phyloP scores from a whole-genome alignment of 2,888 invertebrate species.

The Campoplex capitator region DNA sequence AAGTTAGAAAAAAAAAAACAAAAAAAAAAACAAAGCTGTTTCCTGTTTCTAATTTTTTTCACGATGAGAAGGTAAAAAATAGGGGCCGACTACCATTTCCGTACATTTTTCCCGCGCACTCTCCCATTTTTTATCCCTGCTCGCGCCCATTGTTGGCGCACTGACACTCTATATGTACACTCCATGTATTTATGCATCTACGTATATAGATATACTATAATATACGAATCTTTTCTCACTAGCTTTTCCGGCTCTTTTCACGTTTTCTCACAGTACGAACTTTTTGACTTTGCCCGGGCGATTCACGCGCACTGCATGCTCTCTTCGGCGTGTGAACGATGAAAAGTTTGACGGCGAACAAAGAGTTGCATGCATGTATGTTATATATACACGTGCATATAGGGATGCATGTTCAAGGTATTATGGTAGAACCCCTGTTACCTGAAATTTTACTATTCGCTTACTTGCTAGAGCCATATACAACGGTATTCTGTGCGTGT shows the following conservation, averaged over 20 bases:
- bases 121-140: neutral
- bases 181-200: neutral
- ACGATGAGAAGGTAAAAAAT: neutral
- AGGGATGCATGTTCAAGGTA: neutral
- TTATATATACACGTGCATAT: neutral
- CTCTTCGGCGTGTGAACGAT: slow-evolving; percentile 12
- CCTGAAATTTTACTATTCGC: slow-evolving; percentile 4
- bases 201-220: neutral
- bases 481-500: neutral
- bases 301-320: slow-evolving; percentile 3
- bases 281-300: slow-evolving; percentile 17
- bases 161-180: neutral
- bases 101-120: neutral
- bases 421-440: neutral
- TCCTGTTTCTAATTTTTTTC: neutral
- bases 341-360: neutral
- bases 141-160: neutral
- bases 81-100: neutral
- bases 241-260: slow-evolving; percentile 53
- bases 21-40: neutral
- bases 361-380: neutral
- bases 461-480: neutral
- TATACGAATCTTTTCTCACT: slow-evolving; percentile 22
- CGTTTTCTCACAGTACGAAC: slow-evolving; percentile 41
- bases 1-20: neutral